Percentiles rank a stretch among this genome's conserved stretches.
These are phyloP conservation scores for Trachymyrmex septentrionalis DNA, from an alignment of 1,140 invertebrate species.

Conservation along the genomic window DNA sequence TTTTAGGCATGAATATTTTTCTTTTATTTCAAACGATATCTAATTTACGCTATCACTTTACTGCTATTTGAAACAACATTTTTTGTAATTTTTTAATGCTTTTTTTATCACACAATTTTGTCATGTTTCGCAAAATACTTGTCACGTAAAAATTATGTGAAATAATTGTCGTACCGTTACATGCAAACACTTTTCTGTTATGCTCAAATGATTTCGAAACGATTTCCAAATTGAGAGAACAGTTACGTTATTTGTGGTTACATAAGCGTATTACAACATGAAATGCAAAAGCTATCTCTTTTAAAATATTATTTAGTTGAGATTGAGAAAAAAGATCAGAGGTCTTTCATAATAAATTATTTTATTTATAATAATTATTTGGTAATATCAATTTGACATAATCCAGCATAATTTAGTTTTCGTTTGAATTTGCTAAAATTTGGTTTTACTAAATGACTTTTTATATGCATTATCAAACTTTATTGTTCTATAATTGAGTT, in stretches of 20 bases:
- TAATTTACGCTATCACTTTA: neutral
- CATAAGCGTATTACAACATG: neutral
- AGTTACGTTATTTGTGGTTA: neutral
- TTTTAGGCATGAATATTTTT: neutral
- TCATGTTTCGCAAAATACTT: neutral
- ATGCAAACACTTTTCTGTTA: neutral
- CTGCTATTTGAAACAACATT: neutral
- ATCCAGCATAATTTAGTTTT: neutral
- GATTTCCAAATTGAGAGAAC: neutral
- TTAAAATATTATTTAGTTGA: conserved; percentile 11
- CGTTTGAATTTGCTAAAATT: neutral
- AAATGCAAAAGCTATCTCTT: neutral
- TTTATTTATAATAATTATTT: neutral
- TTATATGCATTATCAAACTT: neutral
- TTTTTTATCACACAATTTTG: neutral
- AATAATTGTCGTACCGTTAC: neutral
- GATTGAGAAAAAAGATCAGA: neutral
- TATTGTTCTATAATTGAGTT: conserved; percentile 59
- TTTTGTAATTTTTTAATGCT: neutral
- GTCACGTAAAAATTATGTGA: neutral
- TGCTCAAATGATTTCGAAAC: neutral
- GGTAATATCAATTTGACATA: neutral
- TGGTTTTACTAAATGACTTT: neutral
- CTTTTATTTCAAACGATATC: neutral
- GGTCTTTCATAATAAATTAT: neutral